phyloP scores from a whole-genome alignment of 1,140 invertebrate species.

The Eriocheir sinensis region DNA sequence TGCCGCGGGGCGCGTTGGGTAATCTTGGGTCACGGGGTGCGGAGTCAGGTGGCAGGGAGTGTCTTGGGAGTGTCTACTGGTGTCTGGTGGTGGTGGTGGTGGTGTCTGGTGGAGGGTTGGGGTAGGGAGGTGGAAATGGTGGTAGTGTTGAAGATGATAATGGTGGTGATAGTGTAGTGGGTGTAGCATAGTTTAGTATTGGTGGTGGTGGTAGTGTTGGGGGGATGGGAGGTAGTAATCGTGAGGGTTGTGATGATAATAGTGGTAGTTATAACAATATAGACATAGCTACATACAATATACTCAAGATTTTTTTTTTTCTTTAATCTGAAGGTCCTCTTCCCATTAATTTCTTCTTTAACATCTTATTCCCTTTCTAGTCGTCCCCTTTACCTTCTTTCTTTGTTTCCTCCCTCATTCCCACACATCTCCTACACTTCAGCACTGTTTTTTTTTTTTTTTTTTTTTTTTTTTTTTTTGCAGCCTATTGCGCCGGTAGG shows the following conservation, averaged over 20 bases:
- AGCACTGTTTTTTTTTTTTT: neutral
- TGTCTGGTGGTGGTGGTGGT: neutral
- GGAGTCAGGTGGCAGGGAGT: constrained; percentile 6
- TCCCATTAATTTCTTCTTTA: neutral
- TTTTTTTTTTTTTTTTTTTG: neutral
- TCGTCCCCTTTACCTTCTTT: neutral
- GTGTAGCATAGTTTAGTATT: too few relatives aligned
- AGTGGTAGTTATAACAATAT: neutral
- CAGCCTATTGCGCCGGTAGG: too few relatives aligned
- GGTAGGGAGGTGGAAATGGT: neutral
- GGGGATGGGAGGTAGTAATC: neutral
- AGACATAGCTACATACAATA: neutral
- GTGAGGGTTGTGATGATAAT: neutral
- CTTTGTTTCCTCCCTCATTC: neutral
- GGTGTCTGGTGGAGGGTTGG: neutral
- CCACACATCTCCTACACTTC: neutral
- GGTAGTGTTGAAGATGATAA: neutral
- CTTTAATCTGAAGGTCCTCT: too few relatives aligned
- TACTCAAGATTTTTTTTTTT: neutral
- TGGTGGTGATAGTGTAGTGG: neutral
- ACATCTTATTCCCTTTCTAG: neutral
- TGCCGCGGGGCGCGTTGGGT: constrained; percentile 53
- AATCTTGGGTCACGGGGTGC: constrained; percentile 33
- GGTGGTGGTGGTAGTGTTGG: neutral
- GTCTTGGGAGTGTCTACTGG: neutral